These are phyloP conservation scores for Rhinopomastus cyanomelas DNA, from an alignment of 2,113 vertebrate genomes.

Conservation along the genomic window DNA sequence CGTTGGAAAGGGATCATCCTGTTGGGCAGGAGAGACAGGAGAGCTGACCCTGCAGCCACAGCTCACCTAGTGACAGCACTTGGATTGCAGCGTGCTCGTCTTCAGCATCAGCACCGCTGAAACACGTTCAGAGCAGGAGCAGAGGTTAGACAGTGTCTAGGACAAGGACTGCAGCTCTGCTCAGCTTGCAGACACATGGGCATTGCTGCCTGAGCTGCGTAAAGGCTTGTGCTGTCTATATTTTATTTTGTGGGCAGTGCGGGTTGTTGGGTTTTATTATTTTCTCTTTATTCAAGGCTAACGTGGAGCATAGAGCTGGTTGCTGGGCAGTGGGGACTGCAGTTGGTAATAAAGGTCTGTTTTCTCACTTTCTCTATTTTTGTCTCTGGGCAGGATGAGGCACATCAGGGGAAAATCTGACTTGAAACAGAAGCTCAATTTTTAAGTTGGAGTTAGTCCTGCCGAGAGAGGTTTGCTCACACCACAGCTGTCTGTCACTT, in stretches of 20 bases:
- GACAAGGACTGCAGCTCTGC: conserved; percentile 15
- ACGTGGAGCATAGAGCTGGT: neutral
- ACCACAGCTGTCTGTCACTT: neutral
- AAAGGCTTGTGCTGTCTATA: conserved; percentile 38
- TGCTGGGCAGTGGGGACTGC: conserved; percentile 48
- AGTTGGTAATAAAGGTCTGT: conserved; percentile 62
- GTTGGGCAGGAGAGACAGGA: neutral
- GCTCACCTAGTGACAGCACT: neutral
- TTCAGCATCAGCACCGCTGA: neutral
- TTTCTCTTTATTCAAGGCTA: conserved; percentile 45
- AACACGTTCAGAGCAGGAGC: neutral
- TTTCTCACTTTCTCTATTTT: conserved; percentile 73
- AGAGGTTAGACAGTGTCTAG: conserved; percentile 6
- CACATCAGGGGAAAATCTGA: conserved; percentile 54
- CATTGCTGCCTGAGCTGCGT: neutral
- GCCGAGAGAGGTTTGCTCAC: neutral
- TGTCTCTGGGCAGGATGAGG: conserved; percentile 56
- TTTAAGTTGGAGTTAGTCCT: conserved; percentile 38
- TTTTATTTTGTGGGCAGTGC: conserved; percentile 47
- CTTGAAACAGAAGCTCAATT: conserved; percentile 30
- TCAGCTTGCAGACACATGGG: conserved; percentile 22
- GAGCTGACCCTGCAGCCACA: neutral
- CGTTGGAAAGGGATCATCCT: neutral
- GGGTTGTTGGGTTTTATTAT: conserved; percentile 63
- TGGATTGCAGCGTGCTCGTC: accelerated